Base-by-base conservation (phyloP, 2,888 invertebrate species). In the Poecilus cupreus region DNA sequence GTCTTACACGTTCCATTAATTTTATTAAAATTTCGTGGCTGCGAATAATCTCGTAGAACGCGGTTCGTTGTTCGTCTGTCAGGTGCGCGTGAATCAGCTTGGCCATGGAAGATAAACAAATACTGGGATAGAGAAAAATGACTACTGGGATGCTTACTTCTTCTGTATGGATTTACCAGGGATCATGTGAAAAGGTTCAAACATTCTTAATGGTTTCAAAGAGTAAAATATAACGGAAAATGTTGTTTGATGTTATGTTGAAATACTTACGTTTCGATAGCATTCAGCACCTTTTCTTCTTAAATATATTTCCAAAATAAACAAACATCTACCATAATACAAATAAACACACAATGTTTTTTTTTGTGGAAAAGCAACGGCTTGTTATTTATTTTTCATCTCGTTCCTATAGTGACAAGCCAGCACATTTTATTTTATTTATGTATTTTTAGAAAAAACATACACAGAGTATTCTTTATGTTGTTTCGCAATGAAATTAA, bases 21-120 rank as follows among this genome's bases (percentile, higher is more conserved):
- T 54, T 54, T 54, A 54, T 54, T 54, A 54, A 54, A 54, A 54
- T 54, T 54, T 22, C 54, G 54, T 54, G 54, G 22, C 8, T 54
- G 11, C 22, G 54, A 54, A 54, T 54, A 54, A 54, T 54, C 54
- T 22, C 22, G 2, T 49, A 18, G 8, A 54, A 11, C 54, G 20
- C 54, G 10, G 20, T 54, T 11, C 16, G 20, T 54, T 22, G 11
- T 54, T 54, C 43, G 1, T 54, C 20, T 54, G 54, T 24, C 54
- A 54, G 54, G 54, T 54, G 54, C 3, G 13, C 11, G 18, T 3
- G 22, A 54, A 22, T 54, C 54, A 54, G 24, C 22, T 20, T 54
- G 4, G 54, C 22, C 22, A 3, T 54, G 54, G 54, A 20, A 16
- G 22, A 54, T 54, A 54, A 54, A 54, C 54, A 54, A 54, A 54